Base-by-base conservation (phyloP, 2,888 invertebrate genomes). In the Selenia dentaria region DNA sequence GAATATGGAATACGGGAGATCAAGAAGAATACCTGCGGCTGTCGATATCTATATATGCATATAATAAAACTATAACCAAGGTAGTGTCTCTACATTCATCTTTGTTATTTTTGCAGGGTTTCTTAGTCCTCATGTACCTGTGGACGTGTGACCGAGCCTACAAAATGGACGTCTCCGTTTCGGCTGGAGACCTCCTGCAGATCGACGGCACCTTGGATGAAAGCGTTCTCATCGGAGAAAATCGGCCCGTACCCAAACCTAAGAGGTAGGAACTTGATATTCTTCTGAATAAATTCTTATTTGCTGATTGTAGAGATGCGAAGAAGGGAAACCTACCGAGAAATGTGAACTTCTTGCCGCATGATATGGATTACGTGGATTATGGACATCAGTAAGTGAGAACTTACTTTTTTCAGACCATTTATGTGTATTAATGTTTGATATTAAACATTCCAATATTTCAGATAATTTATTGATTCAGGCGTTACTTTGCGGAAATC, bases 131-230 rank as follows among this genome's bases (percentile, higher is more conserved):
- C 0, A 41, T 92, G 6, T 93, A 86, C 76, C 59, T 93, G 9
- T 83, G 87, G 61, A 74, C 68, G 0, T 81, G 71, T 35, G 85
- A 82, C 49, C 74, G 80, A 1, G 48, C 67, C 0, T 74, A 75
- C 50, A 86, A 83, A 64, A 80, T 88, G 82, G 87, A 88, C 51
- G 87, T 88, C 16, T 86, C 89, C 0, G 88, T 86, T 1, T 82
- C 87, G 0, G 92, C 92, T 0, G 88, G 88, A 0, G 92, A 92
- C 53, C 77, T 92, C 54, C 69, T 88, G 27, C 83, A 90, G 50
- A 68, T 88, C 8, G 92, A 92, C 52, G 91, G 91, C 1, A 92
- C 92, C 3, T 57, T 91, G 20, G 86, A 87, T 42, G 83, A 83
- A 54, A 91, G 89, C 42, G 89, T 90, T 1, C 84, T 90, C 2